These are phyloP conservation scores for Camptogramma bilineatum DNA, from an alignment of 2,888 invertebrate genomes.

Conservation along the genomic window DNA sequence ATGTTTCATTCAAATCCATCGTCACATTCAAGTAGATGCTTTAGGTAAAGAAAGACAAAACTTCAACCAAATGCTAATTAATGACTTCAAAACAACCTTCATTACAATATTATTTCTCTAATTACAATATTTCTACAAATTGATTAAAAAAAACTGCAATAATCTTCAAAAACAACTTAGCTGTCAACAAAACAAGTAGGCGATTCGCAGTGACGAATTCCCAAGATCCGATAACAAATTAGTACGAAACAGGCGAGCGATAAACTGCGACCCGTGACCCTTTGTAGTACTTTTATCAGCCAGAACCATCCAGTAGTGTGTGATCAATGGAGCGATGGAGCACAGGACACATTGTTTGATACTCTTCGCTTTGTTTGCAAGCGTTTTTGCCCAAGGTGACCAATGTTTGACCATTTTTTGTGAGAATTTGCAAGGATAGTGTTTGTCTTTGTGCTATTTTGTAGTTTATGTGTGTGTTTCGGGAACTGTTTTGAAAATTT, in stretches of 20 bases:
- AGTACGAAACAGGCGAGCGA: slow-evolving; percentile 46
- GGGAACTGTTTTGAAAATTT: not conserved
- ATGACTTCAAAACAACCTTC: not conserved
- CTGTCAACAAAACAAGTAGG: slow-evolving; percentile 22
- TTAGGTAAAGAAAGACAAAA: no score
- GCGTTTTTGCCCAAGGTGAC: slow-evolving; percentile 29
- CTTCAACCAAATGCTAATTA: not conserved
- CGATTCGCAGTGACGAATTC: slow-evolving; percentile 26
- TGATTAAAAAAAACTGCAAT: slow-evolving; percentile 1
- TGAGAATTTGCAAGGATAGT: not conserved
- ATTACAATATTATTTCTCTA: not conserved
- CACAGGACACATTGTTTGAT: slow-evolving; percentile 18
- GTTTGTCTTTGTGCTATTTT: no score
- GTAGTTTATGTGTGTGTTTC: no score
- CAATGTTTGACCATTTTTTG: slow-evolving; percentile 18
- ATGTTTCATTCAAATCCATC: no score
- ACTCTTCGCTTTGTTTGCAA: slow-evolving; percentile 25
- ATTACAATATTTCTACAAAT: not conserved
- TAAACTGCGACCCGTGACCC: slow-evolving; percentile 57
- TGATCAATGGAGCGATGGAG: slow-evolving; percentile 15
- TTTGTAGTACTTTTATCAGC: slow-evolving; percentile 22
- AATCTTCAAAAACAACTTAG: slow-evolving; percentile 18
- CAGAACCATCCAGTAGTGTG: slow-evolving; percentile 38
- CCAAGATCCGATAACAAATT: slow-evolving; percentile 50
- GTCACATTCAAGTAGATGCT: no score